Base-by-base conservation (phyloP, 2,797 vertebrate genomes). In the Aselliscus stoliczkanus region DNA sequence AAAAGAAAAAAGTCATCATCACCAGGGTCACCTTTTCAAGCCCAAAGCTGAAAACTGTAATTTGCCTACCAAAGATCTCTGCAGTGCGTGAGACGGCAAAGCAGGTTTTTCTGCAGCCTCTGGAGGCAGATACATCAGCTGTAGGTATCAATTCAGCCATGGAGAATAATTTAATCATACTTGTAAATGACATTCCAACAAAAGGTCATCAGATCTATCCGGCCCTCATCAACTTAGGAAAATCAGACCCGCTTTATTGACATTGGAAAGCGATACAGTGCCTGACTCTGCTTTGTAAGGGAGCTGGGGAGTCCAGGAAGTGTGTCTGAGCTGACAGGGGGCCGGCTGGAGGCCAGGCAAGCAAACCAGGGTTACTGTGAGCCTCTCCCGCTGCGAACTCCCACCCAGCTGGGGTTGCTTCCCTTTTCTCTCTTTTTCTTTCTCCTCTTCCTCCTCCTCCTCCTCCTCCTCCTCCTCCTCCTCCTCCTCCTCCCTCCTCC, bases 141-240 rank as follows among this genome's bases (percentile, higher is more conserved):
- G 23, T 18, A 88, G 82, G 72, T 96, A 90, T 88, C 96, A 90
- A 25, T 83, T 97, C 93, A 95, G 86, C 67, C 77, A 42, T 0
- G 39, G 94, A 97, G 96, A 97, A 97, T 96, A 97, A 98, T 97
- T 98, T 97, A 97, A 97, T 98, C 98, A 96, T 94, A 95, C 87
- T 97, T 97, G 88, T 96, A 98, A 98, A 97, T 96, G 97, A 92
- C 39, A 37, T 91, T 88, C 90, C 85, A 95, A 90, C 64, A 82
- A 97, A 98, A 98, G 98, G 96, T 97, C 98, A 96, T 94, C 88
- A 44, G 93, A 93, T 97, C 95, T 96, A 90, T 96, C 93, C 96
- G 88, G 70, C 39, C 52, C 83, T 97, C 92, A 77, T 54, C 44
- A 92, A 84, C 54, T 47, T 72, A 67, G 69, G 87, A 92, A 97